Evolutionary conservation across 2,797 vertebrate species (phyloP).

Genomic region (Coluber constrictor): DNA sequence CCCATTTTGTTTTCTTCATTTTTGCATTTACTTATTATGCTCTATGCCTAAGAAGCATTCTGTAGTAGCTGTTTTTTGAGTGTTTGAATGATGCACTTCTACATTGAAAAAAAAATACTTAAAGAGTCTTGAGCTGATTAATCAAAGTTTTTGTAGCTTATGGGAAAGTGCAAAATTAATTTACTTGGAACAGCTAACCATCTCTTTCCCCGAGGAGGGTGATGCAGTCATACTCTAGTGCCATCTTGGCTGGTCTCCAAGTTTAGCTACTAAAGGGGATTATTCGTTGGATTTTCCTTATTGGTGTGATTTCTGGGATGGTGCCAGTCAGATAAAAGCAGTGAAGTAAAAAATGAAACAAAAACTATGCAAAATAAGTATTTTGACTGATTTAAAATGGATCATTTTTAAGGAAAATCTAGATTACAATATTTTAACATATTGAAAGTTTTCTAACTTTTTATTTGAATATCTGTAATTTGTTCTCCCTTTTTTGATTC

Average conservation of each 20-base stretch:
- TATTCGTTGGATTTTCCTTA: slow-evolving; percentile 61
- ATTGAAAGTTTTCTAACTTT: neutral
- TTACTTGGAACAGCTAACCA: slow-evolving; percentile 68
- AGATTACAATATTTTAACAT: neutral
- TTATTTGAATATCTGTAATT: neutral
- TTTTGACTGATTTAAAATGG: slow-evolving; percentile 54
- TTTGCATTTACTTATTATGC: neutral
- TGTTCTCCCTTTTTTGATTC: neutral
- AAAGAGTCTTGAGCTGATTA: slow-evolving; percentile 37
- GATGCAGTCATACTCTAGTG: slow-evolving; percentile 67
- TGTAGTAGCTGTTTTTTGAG: neutral
- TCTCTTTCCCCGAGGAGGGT: slow-evolving; percentile 63
- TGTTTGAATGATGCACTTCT: accelerated
- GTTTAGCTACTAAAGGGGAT: slow-evolving; percentile 60
- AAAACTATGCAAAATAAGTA: slow-evolving; percentile 37
- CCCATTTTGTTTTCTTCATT: neutral
- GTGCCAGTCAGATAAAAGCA: slow-evolving; percentile 61
- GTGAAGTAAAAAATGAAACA: slow-evolving; percentile 56
- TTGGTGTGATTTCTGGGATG: slow-evolving; percentile 60
- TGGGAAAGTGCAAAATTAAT: slow-evolving; percentile 76
- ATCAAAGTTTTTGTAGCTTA: slow-evolving; percentile 64
- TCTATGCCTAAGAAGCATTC: neutral
- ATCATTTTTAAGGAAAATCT: slow-evolving; percentile 53
- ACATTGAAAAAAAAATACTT: accelerated
- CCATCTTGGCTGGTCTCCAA: slow-evolving; percentile 62